Evolutionary conservation across 1,140 invertebrate species (phyloP), one percentile per base, ranked within the genome.

Genomic region (Nixonia krombeini): DNA sequence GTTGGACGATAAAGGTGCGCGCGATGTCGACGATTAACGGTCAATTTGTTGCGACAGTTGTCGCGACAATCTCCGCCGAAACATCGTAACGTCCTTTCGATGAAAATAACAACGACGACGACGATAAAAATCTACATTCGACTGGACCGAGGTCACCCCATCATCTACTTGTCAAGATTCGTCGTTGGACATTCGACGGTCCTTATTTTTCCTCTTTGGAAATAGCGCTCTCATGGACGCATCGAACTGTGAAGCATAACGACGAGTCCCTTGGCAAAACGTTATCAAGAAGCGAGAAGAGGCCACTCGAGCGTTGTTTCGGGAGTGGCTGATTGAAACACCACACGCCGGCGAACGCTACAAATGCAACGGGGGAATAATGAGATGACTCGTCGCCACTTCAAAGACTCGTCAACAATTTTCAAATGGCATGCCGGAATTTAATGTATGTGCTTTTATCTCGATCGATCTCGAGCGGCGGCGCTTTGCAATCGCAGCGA

Each of bases 311-410:
- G 29, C 52, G 57, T 58, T 64, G 59, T 66, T 71, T 69, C 62
- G 57, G 58, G 59, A 63, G 66, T 38, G 49, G 71, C 68, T 73
- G 74, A 75, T 77, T 74, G 73, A 75, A 75, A 77, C 67, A 62
- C 63, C 62, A 62, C 62, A 62, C 53, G 45, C 53, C 37, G 46
- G 46, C 46, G 49, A 70, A 59, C 62, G 49, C 18, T 47, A 47
- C 53, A 58, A 56, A 70, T 25, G 52, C 38, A 70, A 55, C 44
- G 12, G 47, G 37, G 51, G 70, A 65, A 69, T 74, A 64, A 72
- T 59, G 57, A 68, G 73, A 72, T 75, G 63, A 68, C 59, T 51
- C 53, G 64, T 62, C 59, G 44, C 12, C 55, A 41, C 38, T 47
- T 45, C 31, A 45, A 70, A 55, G 59, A 59, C 66, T 46, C 51